phyloP scores from a whole-genome alignment of 92 coral and sea anemone genomes.

The Bergia sp. region DNA sequence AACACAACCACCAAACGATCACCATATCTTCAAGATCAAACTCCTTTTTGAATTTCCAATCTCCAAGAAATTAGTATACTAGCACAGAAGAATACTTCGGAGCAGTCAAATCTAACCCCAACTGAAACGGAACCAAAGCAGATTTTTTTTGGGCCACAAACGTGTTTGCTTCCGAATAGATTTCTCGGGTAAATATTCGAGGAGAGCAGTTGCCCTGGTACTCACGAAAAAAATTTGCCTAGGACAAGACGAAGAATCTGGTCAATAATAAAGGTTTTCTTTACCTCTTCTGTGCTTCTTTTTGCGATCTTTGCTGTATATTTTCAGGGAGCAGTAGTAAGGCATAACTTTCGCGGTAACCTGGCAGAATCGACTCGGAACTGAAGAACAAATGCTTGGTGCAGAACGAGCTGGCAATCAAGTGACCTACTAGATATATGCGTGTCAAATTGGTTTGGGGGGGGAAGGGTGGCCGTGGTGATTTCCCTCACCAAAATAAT shows the following conservation, averaged over 20 bases:
- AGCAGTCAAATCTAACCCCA: neutral
- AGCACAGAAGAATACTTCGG: neutral
- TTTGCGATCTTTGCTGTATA: slow-evolving; percentile 40
- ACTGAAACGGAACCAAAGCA: slow-evolving; percentile 31
- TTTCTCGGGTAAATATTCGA: slow-evolving; percentile 39
- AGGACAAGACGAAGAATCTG: neutral
- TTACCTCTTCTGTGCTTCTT: slow-evolving; percentile 44
- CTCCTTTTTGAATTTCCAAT: neutral
- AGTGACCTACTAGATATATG: slow-evolving; percentile 24
- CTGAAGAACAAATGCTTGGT: slow-evolving; percentile 26
- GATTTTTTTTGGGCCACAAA: slow-evolving; percentile 11
- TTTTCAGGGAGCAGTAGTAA: slow-evolving; percentile 40
- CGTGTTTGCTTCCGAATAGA: slow-evolving; percentile 38
- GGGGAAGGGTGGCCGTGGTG: neutral
- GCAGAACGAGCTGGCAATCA: slow-evolving; percentile 28
- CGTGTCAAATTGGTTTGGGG: slow-evolving; percentile 29
- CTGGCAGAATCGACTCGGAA: slow-evolving; percentile 36
- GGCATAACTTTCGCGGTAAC: slow-evolving; percentile 10
- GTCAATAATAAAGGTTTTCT: neutral
- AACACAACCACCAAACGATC: slow-evolving; percentile 8
- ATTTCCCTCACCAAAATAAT: neutral
- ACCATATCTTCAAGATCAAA: neutral
- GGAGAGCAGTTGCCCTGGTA: slow-evolving; percentile 32
- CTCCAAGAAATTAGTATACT: neutral
- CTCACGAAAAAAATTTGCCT: slow-evolving; percentile 33